Percentiles rank a stretch among this genome's conserved stretches.
phyloP scores from a whole-genome alignment of 2,888 invertebrate genomes.

The Ormia ochracea region DNA sequence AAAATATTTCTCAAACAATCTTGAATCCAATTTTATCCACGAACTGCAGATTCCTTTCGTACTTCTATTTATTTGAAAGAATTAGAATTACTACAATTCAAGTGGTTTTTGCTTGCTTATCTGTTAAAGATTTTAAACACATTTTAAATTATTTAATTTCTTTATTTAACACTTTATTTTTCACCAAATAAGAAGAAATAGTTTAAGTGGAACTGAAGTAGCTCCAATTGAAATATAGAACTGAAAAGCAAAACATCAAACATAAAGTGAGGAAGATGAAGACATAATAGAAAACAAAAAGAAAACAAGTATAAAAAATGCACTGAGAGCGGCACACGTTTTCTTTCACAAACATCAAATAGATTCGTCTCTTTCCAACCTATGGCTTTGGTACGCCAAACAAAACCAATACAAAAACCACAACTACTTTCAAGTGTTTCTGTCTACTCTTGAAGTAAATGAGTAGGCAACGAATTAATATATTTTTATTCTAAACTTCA shows the following conservation, averaged over 20 bases:
- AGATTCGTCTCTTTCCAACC: slow-evolving; percentile 33
- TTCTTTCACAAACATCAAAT: slow-evolving; percentile 8
- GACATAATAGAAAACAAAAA: slow-evolving; percentile 17
- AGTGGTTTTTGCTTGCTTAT: background rate
- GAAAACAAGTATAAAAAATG: slow-evolving; percentile 51
- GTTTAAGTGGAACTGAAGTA: slow-evolving; percentile 45
- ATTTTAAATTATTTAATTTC: background rate
- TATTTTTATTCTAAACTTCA: slow-evolving; percentile 1
- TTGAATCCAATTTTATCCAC: background rate
- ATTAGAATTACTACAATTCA: background rate
- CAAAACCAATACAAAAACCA: background rate
- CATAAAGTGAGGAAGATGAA: background rate
- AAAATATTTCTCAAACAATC: slow-evolving; percentile 11
- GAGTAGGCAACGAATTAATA: slow-evolving; percentile 50
- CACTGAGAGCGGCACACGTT: slow-evolving; percentile 61
- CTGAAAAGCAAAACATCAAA: slow-evolving; percentile 51
- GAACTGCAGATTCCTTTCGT: background rate
- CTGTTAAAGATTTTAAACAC: background rate
- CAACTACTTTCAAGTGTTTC: slow-evolving; percentile 54
- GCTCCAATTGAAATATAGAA: slow-evolving; percentile 27
- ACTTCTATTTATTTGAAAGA: background rate
- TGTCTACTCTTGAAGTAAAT: slow-evolving; percentile 36
- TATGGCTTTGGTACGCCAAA: background rate
- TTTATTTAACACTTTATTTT: slow-evolving; percentile 23
- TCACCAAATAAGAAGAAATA: slow-evolving; percentile 29